Conservation (phyloP, 2,797 vertebrate species). For the Pipistrellus kuhlii region DNA sequence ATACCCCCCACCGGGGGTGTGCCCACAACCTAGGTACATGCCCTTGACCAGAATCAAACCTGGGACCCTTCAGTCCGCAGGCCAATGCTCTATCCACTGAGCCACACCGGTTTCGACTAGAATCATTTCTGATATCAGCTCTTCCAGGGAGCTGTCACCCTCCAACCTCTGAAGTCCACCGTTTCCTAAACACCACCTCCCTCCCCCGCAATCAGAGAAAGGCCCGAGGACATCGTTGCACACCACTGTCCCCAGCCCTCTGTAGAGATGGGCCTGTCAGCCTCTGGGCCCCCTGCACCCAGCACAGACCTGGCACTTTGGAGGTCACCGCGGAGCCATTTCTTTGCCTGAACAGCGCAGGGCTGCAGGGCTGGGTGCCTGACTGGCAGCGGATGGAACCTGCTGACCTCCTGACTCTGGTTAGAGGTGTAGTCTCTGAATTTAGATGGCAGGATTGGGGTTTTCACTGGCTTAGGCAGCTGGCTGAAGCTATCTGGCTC, state of each 20-base stretch:
- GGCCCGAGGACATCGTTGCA: background rate
- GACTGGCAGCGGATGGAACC: background rate
- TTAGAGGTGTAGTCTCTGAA: background rate
- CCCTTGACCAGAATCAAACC: too few relatives aligned
- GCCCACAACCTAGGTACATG: too few relatives aligned
- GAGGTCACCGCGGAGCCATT: background rate
- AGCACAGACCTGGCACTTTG: background rate
- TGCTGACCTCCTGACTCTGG: background rate
- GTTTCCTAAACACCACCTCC: background rate
- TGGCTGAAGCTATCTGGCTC: background rate
- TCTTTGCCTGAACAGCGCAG: too few relatives aligned
- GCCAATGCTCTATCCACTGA: too few relatives aligned
- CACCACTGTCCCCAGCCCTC: background rate
- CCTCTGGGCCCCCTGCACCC: background rate
- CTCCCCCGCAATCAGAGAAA: background rate
- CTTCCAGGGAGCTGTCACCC: background rate
- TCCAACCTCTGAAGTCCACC: background rate
- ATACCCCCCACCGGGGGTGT: too few relatives aligned
- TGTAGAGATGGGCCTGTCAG: background rate
- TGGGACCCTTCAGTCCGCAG: too few relatives aligned
- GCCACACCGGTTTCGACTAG: background rate
- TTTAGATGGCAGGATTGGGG: background rate
- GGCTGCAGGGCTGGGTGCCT: background rate
- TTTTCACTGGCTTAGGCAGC: accelerated
- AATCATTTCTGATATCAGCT: background rate